phyloP scores from a whole-genome alignment of 1,140 invertebrate genomes.

The Bombus haemorrhoidalis region DNA sequence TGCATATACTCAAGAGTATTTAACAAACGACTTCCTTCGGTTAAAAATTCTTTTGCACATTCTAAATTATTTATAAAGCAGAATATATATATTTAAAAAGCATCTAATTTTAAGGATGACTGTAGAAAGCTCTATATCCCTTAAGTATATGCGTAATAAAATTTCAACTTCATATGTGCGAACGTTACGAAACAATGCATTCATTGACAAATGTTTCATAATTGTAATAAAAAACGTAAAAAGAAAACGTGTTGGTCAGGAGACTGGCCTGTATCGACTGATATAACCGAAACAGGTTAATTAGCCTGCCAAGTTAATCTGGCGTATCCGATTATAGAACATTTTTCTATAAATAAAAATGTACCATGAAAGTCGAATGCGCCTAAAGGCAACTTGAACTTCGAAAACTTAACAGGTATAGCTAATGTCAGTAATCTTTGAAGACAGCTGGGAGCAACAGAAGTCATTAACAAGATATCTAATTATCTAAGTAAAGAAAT shows the following conservation, averaged over 20 bases:
- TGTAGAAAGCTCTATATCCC: conserved; percentile 33
- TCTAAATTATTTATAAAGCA: conserved; percentile 9
- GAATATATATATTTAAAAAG: conserved; percentile 20
- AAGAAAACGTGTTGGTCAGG: conserved; percentile 63
- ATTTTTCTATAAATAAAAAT: conserved; percentile 56
- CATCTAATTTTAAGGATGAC: not conserved
- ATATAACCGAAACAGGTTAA: conserved; percentile 65
- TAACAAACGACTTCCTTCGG: not conserved
- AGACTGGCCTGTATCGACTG: conserved; percentile 65
- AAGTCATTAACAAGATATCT: conserved; percentile 43
- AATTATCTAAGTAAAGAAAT: conserved; percentile 33
- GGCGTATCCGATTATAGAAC: conserved; percentile 57
- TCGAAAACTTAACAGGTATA: not conserved
- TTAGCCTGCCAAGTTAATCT: conserved; percentile 70
- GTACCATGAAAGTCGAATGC: conserved; percentile 40
- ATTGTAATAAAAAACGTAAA: not conserved
- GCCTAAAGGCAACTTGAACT: conserved; percentile 12
- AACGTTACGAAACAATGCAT: conserved; percentile 30
- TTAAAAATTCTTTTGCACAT: not conserved
- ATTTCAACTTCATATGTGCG: conserved; percentile 44
- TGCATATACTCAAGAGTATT: conserved; percentile 60
- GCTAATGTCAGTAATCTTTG: conserved; percentile 14
- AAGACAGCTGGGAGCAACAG: conserved; percentile 12
- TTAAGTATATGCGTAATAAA: conserved; percentile 38
- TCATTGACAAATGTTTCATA: conserved; percentile 20